These are phyloP conservation scores for Rhadina sibilatrix DNA, from an alignment of 2,113 vertebrate genomes.

Conservation along the genomic window DNA sequence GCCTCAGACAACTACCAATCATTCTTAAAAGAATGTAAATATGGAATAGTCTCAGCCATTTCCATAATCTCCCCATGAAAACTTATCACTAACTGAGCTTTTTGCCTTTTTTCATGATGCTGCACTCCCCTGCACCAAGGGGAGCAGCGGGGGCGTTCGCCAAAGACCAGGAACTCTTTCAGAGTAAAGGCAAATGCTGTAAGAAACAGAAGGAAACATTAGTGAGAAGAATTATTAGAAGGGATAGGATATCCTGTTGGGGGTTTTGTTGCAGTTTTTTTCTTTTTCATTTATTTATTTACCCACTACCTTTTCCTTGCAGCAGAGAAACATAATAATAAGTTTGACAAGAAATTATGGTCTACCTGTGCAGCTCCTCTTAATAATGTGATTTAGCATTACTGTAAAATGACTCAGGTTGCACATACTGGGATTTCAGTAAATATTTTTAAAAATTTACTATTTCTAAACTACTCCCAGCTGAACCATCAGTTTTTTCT, in stretches of 20 bases:
- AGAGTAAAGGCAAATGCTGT: neutral
- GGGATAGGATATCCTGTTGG: neutral
- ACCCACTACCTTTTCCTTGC: neutral
- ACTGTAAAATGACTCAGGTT: neutral
- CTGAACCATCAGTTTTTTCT: neutral
- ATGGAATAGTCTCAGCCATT: neutral
- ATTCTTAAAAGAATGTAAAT: neutral
- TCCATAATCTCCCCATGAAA: neutral
- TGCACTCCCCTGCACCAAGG: neutral
- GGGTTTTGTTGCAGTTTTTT: neutral
- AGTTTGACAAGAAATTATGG: neutral
- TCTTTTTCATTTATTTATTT: neutral
- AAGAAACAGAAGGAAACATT: neutral
- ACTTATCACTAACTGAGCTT: neutral
- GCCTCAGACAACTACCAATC: neutral
- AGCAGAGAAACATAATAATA: neutral
- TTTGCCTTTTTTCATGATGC: neutral
- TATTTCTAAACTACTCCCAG: neutral
- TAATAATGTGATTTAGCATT: neutral
- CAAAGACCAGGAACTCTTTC: neutral
- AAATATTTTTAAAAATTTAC: neutral
- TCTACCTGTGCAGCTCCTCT: neutral
- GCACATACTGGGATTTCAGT: neutral
- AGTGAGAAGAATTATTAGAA: neutral
- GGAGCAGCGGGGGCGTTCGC: neutral